Conservation (phyloP, 2,113 vertebrate species). For the Diadophis punctatus region DNA sequence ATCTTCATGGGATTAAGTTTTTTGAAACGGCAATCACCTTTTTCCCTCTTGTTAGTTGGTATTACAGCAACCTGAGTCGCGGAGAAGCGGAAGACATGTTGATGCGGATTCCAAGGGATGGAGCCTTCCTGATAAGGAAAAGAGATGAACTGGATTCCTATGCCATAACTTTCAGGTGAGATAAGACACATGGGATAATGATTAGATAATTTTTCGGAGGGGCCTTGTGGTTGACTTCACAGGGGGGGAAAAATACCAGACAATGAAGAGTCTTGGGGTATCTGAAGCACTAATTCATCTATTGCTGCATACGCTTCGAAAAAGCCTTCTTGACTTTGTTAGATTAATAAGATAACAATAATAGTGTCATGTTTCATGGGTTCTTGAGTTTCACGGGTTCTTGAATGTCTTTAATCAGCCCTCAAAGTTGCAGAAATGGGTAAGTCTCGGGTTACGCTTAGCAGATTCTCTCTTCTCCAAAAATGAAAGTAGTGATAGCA, state of each 20-base stretch:
- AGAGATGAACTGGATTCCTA: conserved; percentile 85
- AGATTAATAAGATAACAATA: background rate
- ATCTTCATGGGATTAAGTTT: background rate
- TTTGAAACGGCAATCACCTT: conserved; percentile 6
- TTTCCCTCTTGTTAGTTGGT: conserved; percentile 77
- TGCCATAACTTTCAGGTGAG: conserved; percentile 96
- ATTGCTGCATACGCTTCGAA: background rate
- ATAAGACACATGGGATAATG: conserved; percentile 52
- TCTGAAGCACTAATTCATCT: background rate
- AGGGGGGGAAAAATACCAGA: background rate
- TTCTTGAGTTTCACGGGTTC: background rate
- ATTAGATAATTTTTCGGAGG: background rate
- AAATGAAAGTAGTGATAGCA: background rate
- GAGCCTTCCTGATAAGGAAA: conserved; percentile 92
- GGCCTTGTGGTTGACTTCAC: background rate
- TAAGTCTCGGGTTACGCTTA: background rate
- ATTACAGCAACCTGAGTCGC: conserved; percentile 89
- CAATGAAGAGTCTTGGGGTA: background rate
- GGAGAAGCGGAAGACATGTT: conserved; percentile 95
- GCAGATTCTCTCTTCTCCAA: background rate
- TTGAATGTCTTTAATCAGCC: background rate
- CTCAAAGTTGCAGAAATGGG: background rate
- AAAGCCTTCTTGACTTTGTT: background rate
- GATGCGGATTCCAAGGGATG: conserved; percentile 90
- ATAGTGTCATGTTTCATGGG: background rate